These are phyloP conservation scores for Carapus acus DNA, from an alignment of 2,797 vertebrate genomes.

Conservation along the genomic window DNA sequence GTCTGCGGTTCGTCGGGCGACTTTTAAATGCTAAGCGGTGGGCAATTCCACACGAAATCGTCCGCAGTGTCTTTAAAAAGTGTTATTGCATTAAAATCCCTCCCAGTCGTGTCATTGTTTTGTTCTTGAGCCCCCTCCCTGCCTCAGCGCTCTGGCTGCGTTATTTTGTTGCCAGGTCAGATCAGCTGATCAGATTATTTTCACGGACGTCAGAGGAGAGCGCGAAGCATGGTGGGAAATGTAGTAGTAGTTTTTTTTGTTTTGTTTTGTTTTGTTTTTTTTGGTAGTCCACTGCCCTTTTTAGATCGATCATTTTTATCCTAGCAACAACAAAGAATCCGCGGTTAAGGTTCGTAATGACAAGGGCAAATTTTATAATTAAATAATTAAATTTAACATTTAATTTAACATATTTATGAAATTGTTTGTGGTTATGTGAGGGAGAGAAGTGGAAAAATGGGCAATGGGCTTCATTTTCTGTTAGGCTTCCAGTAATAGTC, in stretches of 20 bases:
- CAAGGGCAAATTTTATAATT: no score
- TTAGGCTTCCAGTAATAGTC: no score
- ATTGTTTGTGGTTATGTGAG: no score
- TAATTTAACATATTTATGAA: no score
- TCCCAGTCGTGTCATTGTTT: constrained; percentile 69
- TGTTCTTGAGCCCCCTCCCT: constrained; percentile 69
- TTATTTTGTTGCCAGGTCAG: constrained; percentile 76
- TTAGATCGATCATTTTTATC: no score
- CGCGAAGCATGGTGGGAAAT: constrained; percentile 55
- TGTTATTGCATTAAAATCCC: constrained; percentile 44
- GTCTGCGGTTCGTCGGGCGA: constrained; percentile 13
- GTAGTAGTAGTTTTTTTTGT: constrained; percentile 48
- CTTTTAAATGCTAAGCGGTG: constrained; percentile 7
- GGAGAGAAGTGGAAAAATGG: no score
- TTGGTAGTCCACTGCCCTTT: no score
- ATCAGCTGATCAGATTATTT: constrained; percentile 82
- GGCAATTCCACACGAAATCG: constrained; percentile 18
- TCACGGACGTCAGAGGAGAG: constrained; percentile 57
- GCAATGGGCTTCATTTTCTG: no score
- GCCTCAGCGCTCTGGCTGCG: constrained; percentile 57
- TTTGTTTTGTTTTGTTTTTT: no score
- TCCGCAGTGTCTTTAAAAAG: constrained; percentile 44
- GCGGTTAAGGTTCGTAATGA: no score
- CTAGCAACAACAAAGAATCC: no score
- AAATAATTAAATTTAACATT: no score